Evolutionary conservation across 2,888 invertebrate genomes (phyloP).

Genomic region (Steinernema carpocapsae): DNA sequence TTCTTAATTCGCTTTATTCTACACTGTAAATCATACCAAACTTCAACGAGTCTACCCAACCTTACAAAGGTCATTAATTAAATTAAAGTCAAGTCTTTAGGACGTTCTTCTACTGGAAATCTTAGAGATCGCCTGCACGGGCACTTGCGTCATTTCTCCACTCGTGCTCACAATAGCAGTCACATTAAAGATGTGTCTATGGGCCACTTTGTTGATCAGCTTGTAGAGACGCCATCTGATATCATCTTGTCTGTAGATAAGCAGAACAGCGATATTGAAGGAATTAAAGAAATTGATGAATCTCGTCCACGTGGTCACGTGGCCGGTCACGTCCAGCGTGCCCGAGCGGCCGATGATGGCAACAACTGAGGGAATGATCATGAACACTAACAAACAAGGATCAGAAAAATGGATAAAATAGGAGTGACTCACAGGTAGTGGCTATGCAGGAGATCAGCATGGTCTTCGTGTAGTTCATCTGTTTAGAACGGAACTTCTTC

Average conservation of each 20-base stretch:
- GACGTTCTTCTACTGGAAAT: no score
- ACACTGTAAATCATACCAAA: no score
- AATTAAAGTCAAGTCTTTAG: no score
- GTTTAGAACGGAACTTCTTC: neutral
- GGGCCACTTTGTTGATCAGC: neutral
- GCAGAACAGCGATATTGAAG: slow-evolving; percentile 12
- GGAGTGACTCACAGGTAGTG: neutral
- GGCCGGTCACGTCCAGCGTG: neutral
- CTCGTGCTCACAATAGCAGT: neutral
- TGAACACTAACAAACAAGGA: neutral
- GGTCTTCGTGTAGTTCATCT: slow-evolving; percentile 29
- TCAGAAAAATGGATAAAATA: neutral
- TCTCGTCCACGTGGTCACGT: slow-evolving; percentile 29
- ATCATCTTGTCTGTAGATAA: slow-evolving; percentile 18
- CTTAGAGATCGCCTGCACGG: no score
- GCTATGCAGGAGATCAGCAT: slow-evolving; percentile 23
- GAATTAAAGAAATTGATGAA: slow-evolving; percentile 32
- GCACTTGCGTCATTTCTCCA: no score
- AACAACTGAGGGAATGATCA: neutral
- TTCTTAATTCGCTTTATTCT: no score
- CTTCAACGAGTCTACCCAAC: no score
- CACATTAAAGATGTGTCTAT: neutral
- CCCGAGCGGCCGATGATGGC: neutral
- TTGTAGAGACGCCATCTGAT: slow-evolving; percentile 1
- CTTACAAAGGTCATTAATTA: no score